Percentiles rank a stretch among this genome's conserved stretches.
Conservation (phyloP, 2,113 vertebrate genomes). For the Cricetomys ansorgei region DNA sequence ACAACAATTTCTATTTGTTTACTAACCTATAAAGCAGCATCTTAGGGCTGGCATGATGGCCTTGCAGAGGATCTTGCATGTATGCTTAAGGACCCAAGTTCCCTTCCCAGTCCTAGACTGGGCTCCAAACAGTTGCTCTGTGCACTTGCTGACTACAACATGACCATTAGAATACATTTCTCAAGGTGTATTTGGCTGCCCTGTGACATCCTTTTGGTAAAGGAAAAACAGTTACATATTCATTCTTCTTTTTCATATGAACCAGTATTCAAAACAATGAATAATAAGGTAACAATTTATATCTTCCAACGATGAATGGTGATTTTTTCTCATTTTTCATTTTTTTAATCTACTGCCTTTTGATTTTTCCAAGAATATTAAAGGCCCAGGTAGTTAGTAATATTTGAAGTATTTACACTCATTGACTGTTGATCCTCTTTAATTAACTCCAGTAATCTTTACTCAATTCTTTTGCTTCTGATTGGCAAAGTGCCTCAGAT, state of each 20-base stretch:
- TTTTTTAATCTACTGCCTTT: not conserved
- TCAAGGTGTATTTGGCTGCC: not conserved
- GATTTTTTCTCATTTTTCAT: not conserved
- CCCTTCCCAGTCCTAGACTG: not conserved
- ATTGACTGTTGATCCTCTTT: not conserved
- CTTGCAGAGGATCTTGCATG: not conserved
- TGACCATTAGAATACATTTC: not conserved
- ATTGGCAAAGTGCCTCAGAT: not conserved
- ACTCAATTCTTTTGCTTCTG: not conserved
- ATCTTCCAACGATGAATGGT: not conserved
- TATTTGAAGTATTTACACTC: not conserved
- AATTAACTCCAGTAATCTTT: not conserved
- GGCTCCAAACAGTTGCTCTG: not conserved
- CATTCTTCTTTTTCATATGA: not conserved
- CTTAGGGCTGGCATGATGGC: not conserved
- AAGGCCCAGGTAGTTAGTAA: not conserved
- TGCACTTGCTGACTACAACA: not conserved
- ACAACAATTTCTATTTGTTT: not conserved
- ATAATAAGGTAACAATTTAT: not conserved
- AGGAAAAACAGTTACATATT: not conserved
- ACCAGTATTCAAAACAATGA: not conserved
- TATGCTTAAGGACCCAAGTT: not conserved
- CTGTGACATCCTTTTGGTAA: not conserved
- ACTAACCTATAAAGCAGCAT: not conserved
- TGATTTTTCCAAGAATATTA: not conserved